Conservation (phyloP, 2,113 vertebrate genomes). For the Indri indri region DNA sequence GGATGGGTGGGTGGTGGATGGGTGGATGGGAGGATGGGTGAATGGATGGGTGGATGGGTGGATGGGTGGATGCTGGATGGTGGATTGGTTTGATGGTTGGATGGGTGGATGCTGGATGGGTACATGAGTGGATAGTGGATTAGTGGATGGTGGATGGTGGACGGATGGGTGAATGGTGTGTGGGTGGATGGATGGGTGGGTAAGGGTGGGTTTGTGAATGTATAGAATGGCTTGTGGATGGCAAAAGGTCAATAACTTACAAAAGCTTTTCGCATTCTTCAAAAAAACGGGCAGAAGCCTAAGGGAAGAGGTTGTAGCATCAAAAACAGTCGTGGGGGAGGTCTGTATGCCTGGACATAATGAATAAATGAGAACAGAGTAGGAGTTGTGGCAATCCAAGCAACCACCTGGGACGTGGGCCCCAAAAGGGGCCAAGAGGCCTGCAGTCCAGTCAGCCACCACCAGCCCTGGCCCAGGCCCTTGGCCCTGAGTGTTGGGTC, state of each 20-base stretch:
- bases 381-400: fast-evolving
- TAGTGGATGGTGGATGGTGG: background rate
- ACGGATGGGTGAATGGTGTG: fast-evolving
- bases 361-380: fast-evolving
- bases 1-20: too few relatives aligned
- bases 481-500: fast-evolving
- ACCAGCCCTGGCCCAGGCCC: fast-evolving
- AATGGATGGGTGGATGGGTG: background rate
- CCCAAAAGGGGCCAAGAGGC: background rate
- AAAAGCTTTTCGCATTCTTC: background rate
- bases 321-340: fast-evolving
- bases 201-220: background rate
- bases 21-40: too few relatives aligned
- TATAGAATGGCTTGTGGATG: background rate
- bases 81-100: background rate
- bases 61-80: background rate
- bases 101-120: too few relatives aligned
- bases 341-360: too few relatives aligned
- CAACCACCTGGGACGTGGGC: fast-evolving
- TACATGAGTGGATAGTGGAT: fast-evolving
- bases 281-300: background rate
- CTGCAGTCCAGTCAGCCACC: background rate
- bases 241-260: too few relatives aligned
- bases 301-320: background rate
- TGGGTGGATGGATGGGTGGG: fast-evolving